Evolutionary conservation across 2,113 vertebrate genomes (phyloP).

Genomic region (Nycticorax nycticorax): DNA sequence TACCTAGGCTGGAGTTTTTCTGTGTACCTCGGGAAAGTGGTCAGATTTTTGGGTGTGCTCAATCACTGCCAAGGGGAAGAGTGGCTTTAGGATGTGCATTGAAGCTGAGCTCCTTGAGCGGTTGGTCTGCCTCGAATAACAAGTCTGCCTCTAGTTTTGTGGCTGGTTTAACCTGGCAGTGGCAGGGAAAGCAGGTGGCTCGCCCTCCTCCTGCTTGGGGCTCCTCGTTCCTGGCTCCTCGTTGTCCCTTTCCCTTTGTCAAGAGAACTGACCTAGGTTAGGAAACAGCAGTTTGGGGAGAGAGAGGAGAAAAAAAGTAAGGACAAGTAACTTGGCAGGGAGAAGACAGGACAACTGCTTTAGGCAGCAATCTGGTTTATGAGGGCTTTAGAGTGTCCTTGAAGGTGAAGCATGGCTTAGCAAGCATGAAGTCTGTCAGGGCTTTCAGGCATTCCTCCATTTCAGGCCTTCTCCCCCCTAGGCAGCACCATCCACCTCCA

Average conservation of each 20-base stretch:
- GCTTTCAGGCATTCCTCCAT: neutral
- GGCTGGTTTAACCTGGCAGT: neutral
- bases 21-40: neutral
- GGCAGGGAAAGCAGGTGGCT: neutral
- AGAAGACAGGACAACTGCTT: neutral
- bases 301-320: neutral
- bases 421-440: neutral
- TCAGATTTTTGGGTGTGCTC: neutral
- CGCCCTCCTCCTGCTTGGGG: neutral
- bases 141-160: neutral
- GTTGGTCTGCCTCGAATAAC: neutral
- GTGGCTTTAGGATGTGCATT: neutral
- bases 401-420: neutral
- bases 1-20: neutral
- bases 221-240: neutral
- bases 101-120: neutral
- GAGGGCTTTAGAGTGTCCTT: neutral
- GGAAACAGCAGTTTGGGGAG: neutral
- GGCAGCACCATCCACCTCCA: fast-evolving
- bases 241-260: neutral
- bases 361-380: neutral
- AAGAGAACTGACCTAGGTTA: neutral
- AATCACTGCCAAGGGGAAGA: neutral
- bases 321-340: neutral
- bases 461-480: neutral